Evolutionary conservation across 2,113 vertebrate species (phyloP), one percentile per base, ranked within the genome.

Genomic region (Callipepla californica): DNA sequence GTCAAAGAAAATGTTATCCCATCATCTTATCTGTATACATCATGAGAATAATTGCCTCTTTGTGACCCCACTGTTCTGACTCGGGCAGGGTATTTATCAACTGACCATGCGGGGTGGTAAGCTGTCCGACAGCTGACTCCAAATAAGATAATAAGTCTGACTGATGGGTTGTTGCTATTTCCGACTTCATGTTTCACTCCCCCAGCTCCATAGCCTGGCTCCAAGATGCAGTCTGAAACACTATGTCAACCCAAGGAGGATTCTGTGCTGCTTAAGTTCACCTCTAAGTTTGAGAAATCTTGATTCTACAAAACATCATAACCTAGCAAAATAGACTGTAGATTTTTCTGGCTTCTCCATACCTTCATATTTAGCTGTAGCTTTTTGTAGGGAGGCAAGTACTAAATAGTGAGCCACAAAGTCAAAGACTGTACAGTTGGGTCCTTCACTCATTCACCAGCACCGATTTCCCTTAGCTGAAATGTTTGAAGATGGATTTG

Each of bases 401-500:
- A 32, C 21, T 63, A 72, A 72, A n/a, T 26, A 53, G 8, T 48
- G 40, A 88, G 36, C 51, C 76, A 78, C 34, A 57, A 87, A 83
- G 30, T 36, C 44, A 44, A n/a, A 78, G 73, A 21, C 42, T 12
- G n/a, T 88, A 69, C 17, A 83, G 80, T 1, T 45, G 40, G 32
- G 0, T 75, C 23, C n/a, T 85, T 45, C n/a, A 5, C 72, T 85
- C 70, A 73, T 78, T 88, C 85, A 53, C 75, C 77, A 85, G 5
- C 80, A 65, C 62, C n/a, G 30, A n/a, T 84, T 90, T 62, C 48
- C 58, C 23, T 81, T 34, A 73, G 82, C 48, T 62, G 57, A 83
- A 81, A n/a, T 23, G 76, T 38, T 28, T 80, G 61, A 65, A 78
- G 85, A 88, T 86, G 69, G 81, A 92, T 94, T 86, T 90, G 45